Base-by-base conservation (phyloP, 2,113 vertebrate species). In the Macquaria ambigua region DNA sequence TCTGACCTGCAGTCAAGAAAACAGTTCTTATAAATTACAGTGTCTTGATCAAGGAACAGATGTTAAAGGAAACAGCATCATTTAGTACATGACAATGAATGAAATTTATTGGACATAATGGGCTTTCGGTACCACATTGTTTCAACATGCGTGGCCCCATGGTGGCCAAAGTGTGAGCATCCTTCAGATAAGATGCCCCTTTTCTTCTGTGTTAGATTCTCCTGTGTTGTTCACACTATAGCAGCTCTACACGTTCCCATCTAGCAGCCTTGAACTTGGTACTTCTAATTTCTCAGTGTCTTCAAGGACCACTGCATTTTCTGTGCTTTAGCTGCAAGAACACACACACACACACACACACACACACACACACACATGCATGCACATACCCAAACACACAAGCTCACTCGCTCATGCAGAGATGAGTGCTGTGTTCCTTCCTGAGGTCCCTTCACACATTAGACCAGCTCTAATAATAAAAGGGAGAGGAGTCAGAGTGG, bases 391-490 rank as follows among this genome's bases (percentile, higher is more conserved):
- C 46, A 72, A 48, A 41, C 87, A 76, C 84, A 83, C 52, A 56
- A 73, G 82, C 84, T 88, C 74, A 31, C 25, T 77, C 53, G 71
- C 79, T 84, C 79, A 86, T 79, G 78, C 83, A 82, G 72, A 83
- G 82, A 92, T 75, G 91, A 93, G 91, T 83, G 90, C 87, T 86
- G 81, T 83, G 91, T 87, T 93, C 87, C 90, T 90, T 93, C 88
- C 88, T 92, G 74, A 82, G 86, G 93, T 93, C 93, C 93, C 94
- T 86, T 92, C 90, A 90, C 92, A 93, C 89, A 93, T 94, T 94
- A 93, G 90, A 89, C 89, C 90, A 89, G 89, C 88, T 90, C 93
- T 94, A 95, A 93, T 95, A 94, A 95, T 94, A 94, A 93, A 93
- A 93, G 87, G 67, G 86, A 92, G 89, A 90, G 88, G 90, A 92